These are phyloP conservation scores for Lepus americanus DNA, from an alignment of 2,113 vertebrate genomes.

Conservation along the genomic window DNA sequence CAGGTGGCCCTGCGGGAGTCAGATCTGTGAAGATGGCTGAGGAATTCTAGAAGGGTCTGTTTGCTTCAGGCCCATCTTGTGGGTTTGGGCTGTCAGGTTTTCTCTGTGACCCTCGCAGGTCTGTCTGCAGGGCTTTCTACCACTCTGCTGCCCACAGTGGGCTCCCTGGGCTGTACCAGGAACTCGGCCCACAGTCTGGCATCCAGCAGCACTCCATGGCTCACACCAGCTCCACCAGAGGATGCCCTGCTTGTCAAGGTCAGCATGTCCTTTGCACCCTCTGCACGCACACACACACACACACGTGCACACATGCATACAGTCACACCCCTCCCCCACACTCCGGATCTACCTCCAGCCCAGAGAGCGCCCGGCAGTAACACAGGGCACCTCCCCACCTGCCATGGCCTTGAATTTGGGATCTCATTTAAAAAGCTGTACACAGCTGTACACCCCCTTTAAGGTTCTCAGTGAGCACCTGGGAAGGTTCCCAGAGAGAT, in stretches of 20 bases:
- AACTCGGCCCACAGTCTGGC: not conserved
- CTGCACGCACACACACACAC: fast-evolving
- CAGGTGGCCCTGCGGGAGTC: not conserved
- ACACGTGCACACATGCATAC: not conserved
- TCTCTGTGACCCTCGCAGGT: not conserved
- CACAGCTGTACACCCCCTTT: not conserved
- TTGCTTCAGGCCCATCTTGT: not conserved
- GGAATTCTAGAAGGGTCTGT: not conserved
- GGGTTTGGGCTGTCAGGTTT: not conserved
- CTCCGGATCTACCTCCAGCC: fast-evolving
- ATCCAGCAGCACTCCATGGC: not conserved
- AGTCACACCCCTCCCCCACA: too few species aligned
- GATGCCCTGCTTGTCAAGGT: not conserved
- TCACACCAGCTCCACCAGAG: not conserved
- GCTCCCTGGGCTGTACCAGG: not conserved
- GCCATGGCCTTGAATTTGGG: not conserved
- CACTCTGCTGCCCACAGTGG: not conserved
- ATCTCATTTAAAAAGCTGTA: not conserved
- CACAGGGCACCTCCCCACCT: not conserved
- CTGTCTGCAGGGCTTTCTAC: not conserved
- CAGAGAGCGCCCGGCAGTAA: not conserved
- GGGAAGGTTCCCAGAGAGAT: not conserved
- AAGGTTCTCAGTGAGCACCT: not conserved
- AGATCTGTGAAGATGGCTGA: not conserved
- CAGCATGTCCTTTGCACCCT: not conserved